Percentiles rank a stretch among this genome's conserved stretches.
Evolutionary conservation across 2,797 vertebrate species (phyloP).

Genomic region (Parauchenoglanis punctatus): DNA sequence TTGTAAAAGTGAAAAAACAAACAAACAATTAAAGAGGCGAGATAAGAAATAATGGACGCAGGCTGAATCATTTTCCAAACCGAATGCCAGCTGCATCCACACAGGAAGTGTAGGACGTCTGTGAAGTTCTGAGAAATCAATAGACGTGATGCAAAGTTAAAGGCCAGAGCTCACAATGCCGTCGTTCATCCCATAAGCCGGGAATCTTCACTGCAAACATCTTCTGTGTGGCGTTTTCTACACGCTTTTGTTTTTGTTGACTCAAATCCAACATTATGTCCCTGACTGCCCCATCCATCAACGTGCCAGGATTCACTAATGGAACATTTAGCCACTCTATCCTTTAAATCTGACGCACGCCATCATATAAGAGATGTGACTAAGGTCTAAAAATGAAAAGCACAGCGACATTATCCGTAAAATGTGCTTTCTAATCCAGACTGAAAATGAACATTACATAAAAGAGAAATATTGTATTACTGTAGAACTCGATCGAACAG

Average conservation of each 20-base stretch:
- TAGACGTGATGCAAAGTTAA: constrained; percentile 18
- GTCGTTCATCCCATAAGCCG: constrained; percentile 8
- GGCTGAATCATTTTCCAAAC: not conserved
- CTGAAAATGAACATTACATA: not conserved
- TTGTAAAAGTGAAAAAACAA: not conserved
- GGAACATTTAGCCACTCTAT: constrained; percentile 17
- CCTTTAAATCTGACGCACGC: not conserved
- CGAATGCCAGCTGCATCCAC: constrained; percentile 7
- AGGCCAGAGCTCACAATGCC: constrained; percentile 35
- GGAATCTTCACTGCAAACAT: constrained; percentile 13
- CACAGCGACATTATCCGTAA: not conserved
- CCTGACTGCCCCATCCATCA: not conserved
- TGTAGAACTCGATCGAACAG: not conserved
- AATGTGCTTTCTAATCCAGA: not conserved
- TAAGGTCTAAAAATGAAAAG: not conserved
- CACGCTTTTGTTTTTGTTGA: constrained; percentile 29
- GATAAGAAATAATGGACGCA: not conserved
- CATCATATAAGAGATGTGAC: not conserved
- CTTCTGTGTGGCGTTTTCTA: not conserved
- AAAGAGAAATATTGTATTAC: not conserved
- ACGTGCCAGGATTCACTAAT: constrained; percentile 27
- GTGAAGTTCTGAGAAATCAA: constrained; percentile 25
- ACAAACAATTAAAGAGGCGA: not conserved
- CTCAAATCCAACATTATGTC: constrained; percentile 18
- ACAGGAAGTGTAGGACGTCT: constrained; percentile 43